A percentile compares a stretch with the other conserved stretches of the same genome.
phyloP scores from a whole-genome alignment of 2,113 vertebrate species.

The Petroica traversi region DNA sequence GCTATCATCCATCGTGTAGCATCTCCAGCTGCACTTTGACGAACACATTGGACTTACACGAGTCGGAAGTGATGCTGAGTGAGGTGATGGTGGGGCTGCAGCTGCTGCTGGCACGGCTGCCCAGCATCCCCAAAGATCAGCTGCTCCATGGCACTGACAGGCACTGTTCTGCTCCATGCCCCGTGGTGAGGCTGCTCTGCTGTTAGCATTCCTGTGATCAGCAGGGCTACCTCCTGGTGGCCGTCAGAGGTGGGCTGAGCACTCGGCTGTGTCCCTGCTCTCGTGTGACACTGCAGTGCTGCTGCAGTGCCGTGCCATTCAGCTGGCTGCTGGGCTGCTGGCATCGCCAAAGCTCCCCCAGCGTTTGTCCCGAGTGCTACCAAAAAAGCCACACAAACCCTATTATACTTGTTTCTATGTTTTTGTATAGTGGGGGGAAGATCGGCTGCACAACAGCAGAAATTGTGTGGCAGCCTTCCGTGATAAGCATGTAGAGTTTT shows the following conservation, averaged over 20 bases:
- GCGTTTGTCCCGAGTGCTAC: background rate
- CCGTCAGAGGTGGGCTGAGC: background rate
- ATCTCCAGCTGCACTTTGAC: background rate
- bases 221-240: background rate
- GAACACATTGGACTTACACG: background rate
- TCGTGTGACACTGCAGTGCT: accelerated
- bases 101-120: background rate
- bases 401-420: background rate
- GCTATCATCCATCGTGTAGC: accelerated
- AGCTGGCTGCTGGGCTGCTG: background rate
- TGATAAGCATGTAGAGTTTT: background rate
- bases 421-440: background rate
- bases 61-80: background rate
- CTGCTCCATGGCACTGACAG: background rate
- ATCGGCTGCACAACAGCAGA: background rate
- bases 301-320: background rate
- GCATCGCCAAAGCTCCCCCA: background rate
- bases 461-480: background rate
- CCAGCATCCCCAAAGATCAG: accelerated
- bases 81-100: background rate
- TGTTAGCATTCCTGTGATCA: background rate
- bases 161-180: background rate
- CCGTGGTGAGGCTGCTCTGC: background rate
- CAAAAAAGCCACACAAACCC: background rate
- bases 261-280: background rate